Conservation (phyloP, 1,140 invertebrate species). For the Drosophila burlai region DNA sequence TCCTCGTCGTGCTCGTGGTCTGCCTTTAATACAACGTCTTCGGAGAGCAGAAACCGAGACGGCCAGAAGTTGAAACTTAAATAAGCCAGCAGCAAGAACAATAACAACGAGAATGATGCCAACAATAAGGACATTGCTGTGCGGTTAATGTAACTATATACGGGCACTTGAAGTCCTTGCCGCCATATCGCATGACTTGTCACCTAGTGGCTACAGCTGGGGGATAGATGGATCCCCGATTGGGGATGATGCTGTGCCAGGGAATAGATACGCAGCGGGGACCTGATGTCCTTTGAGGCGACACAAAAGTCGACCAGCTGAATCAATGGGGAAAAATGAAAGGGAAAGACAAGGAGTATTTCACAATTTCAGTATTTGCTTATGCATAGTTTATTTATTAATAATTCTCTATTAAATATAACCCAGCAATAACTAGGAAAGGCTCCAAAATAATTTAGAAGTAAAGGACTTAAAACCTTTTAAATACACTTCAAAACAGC, state of each 20-base stretch:
- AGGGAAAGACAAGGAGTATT: not conserved
- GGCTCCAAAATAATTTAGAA: not conserved
- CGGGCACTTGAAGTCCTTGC: slow-evolving; percentile 57
- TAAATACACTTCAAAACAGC: not conserved
- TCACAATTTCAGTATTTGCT: not conserved
- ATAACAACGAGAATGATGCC: not conserved
- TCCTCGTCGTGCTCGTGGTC: not conserved
- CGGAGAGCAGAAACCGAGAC: slow-evolving; percentile 34
- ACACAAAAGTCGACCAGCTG: not conserved
- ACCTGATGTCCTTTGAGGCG: slow-evolving; percentile 9
- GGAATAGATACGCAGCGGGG: not conserved
- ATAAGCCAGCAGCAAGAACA: slow-evolving; percentile 48
- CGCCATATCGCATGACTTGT: slow-evolving; percentile 51
- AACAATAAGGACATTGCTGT: slow-evolving; percentile 31
- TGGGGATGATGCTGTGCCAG: not conserved
- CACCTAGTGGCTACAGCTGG: slow-evolving; percentile 11
- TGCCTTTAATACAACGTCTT: slow-evolving; percentile 47
- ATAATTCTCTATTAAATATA: no score
- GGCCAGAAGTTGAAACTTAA: slow-evolving; percentile 71
- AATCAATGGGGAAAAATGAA: not conserved
- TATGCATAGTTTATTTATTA: no score
- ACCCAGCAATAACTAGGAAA: no score
- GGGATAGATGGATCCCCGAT: slow-evolving; percentile 2
- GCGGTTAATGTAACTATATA: slow-evolving; percentile 75
- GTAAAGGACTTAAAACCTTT: not conserved